Evolutionary conservation across 1,140 invertebrate genomes (phyloP).

Genomic region (Aporrectodea caliginosa): DNA sequence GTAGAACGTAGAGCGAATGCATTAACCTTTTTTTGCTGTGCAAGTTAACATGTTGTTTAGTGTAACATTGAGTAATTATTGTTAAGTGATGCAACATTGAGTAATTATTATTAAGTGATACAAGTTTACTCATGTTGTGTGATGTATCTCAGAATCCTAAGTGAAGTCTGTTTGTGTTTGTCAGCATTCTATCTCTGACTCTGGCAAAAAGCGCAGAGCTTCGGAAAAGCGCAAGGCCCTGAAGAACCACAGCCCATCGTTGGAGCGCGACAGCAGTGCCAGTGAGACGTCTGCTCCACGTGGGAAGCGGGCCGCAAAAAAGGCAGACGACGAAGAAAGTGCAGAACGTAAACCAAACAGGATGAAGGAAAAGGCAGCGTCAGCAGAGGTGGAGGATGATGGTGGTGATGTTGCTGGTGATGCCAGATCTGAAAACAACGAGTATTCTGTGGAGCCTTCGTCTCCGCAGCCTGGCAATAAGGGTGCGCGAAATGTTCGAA

Average conservation of each 20-base stretch:
- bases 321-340: background rate
- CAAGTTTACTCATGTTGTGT: too few species aligned
- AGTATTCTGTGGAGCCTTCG: background rate
- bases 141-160: too few species aligned
- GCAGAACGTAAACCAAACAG: background rate
- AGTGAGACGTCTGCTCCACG: background rate
- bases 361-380: background rate
- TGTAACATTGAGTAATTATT: too few species aligned
- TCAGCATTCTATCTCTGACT: background rate
- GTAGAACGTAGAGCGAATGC: too few species aligned
- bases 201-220: background rate
- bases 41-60: too few species aligned
- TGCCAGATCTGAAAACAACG: slow-evolving; percentile 7
- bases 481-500: background rate
- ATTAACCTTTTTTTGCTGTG: too few species aligned
- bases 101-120: too few species aligned
- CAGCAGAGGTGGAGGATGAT: background rate
- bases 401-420: background rate
- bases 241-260: background rate
- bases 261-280: background rate
- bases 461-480: background rate
- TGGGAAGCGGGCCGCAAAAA: background rate
- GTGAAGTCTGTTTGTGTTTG: too few species aligned
- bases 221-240: background rate
- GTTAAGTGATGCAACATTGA: too few species aligned